Base-by-base conservation (phyloP, 1,140 invertebrate genomes). In the Eufriesea mexicana region DNA sequence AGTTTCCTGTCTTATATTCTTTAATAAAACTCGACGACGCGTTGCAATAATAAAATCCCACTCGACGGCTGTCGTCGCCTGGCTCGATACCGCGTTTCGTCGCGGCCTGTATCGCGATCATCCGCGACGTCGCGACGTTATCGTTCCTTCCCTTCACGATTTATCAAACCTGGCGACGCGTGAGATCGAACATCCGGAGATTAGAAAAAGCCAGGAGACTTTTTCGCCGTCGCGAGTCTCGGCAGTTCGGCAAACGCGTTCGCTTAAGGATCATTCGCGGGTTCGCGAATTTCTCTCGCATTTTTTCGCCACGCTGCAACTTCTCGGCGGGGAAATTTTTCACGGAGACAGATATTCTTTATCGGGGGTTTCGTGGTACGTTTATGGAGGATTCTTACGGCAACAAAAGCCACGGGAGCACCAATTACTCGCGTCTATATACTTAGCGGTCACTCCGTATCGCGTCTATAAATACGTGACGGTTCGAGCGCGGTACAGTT, bases 1-100 rank as follows among this genome's bases (percentile, higher is more conserved):
- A 88, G 83, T 85, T 85, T 79, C 45, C 59, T 47, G 54, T 59
- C 49, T 77, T 57, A 51, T 61, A 67, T 87, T 79, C 70, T 85
- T 88, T 85, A 64, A 87, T 87, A 88, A 87, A 86, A 84, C 42
- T 57, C 18, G 12, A 18, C 28, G 51, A 73, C 64, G 54, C 57
- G 35, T 42, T 77, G 62, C 59, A 70, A 89, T 83, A 79, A 88
- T 68, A 80, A 83, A 89, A 86, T 68, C 54, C 61, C 62, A 51
- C 49, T 61, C 45, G 7, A 2, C 16, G 35, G 35, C 20, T 57
- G 68, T 55, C 42, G 45, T 67, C 74, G 18, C 8, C n/a, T 10
- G 6, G 12, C 18, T 10, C 1, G n/a, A 14, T 28, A 35, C 6
- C 42, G 2, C 35, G 18, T 73, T 51, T 64, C 51, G 74, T 80